Evolutionary conservation across 2,113 vertebrate genomes (phyloP).

Genomic region (Saccopteryx bilineata): DNA sequence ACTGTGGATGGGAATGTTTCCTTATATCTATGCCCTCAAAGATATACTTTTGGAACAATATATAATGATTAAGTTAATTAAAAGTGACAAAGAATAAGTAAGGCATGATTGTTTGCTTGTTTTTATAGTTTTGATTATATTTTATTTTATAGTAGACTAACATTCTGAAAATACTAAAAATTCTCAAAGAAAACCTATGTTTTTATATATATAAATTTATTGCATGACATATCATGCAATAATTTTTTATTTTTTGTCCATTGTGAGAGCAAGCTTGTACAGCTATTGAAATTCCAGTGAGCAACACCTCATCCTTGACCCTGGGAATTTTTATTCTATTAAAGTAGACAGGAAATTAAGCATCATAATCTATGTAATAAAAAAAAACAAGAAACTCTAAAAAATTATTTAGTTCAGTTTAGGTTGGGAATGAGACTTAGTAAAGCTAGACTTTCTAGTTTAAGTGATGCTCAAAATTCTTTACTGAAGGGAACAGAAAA

Average conservation of each 20-base stretch:
- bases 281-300: not conserved
- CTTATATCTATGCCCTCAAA: not conserved
- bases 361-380: not conserved
- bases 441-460: not conserved
- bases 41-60: not conserved
- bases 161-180: constrained; percentile 1
- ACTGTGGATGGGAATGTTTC: not conserved
- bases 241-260: not conserved
- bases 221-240: not conserved
- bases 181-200: not conserved
- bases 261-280: not conserved
- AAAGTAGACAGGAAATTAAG: not conserved
- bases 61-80: not conserved
- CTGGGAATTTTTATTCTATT: not conserved
- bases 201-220: not conserved
- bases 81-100: not conserved
- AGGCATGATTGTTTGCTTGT: not conserved
- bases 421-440: not conserved
- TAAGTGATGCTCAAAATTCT: not conserved
- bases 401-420: not conserved
- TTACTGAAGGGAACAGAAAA: not conserved
- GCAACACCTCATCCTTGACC: not conserved
- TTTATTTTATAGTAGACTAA: not conserved
- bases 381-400: not conserved
- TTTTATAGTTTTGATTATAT: not conserved